Evolutionary conservation across 2,888 invertebrate species (phyloP).

Genomic region (Orthosia gracilis): DNA sequence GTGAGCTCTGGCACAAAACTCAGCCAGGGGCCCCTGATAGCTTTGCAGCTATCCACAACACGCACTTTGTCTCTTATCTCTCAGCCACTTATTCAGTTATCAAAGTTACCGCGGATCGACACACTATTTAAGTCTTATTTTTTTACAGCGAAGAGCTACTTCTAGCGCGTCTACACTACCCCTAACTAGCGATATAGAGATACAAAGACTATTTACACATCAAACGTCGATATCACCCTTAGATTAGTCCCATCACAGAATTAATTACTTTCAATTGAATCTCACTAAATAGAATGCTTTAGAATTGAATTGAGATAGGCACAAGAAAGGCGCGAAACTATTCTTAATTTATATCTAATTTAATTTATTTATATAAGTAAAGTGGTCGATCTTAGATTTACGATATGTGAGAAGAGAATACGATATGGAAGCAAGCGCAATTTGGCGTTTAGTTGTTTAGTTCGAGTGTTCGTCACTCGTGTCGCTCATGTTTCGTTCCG

Average conservation of each 20-base stretch:
- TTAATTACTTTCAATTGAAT: conserved; percentile 78
- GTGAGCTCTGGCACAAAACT: conserved; percentile 76
- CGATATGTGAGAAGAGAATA: conserved; percentile 88
- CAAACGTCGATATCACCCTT: conserved; percentile 81
- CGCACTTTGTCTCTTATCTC: conserved; percentile 37
- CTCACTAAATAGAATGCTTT: conserved; percentile 82
- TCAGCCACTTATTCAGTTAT: conserved; percentile 49
- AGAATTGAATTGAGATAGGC: conserved; percentile 87
- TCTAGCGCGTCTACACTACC: conserved; percentile 79
- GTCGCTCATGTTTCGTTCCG: conserved; percentile 89
- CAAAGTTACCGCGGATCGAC: conserved; percentile 59
- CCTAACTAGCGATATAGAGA: conserved; percentile 76
- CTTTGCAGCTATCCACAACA: conserved; percentile 55
- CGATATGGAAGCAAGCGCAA: conserved; percentile 90
- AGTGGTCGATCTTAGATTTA: conserved; percentile 85
- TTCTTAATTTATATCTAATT: conserved; percentile 79
- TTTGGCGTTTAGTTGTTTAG: conserved; percentile 84
- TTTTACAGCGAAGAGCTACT: conserved; percentile 65
- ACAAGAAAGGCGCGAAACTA: conserved; percentile 89
- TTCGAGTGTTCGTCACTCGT: conserved; percentile 66
- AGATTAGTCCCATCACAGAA: conserved; percentile 85
- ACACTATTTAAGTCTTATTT: conserved; percentile 51
- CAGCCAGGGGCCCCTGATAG: conserved; percentile 70
- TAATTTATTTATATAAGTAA: conserved; percentile 63
- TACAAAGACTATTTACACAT: conserved; percentile 78